These are phyloP conservation scores for Porites rus DNA, from an alignment of 92 coral and sea anemone species.

Conservation along the genomic window DNA sequence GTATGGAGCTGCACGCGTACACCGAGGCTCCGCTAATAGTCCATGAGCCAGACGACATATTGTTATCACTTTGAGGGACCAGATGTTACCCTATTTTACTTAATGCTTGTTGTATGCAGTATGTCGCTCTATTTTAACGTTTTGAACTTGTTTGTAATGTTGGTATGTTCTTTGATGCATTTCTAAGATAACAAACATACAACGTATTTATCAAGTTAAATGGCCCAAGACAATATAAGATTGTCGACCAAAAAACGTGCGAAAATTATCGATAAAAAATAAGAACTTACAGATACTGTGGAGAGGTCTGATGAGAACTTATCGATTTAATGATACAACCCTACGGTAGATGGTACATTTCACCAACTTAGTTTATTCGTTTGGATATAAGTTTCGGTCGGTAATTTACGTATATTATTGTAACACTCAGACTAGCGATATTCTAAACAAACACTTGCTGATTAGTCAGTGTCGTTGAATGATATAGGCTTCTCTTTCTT, in stretches of 20 bases:
- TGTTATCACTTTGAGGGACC: slow-evolving; percentile 25
- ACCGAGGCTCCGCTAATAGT: background rate
- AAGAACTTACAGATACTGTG: background rate
- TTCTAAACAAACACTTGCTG: background rate
- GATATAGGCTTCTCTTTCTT: slow-evolving; percentile 17
- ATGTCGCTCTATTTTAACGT: slow-evolving; percentile 3
- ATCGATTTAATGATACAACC: background rate
- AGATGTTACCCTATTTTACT: slow-evolving; percentile 1
- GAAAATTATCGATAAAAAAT: background rate
- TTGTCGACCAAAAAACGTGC: background rate
- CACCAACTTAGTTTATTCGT: slow-evolving; percentile 9
- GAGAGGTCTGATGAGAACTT: background rate
- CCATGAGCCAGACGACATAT: slow-evolving; percentile 17
- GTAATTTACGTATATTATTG: background rate
- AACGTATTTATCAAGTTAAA: background rate
- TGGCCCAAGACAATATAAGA: background rate
- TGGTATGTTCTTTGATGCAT: background rate
- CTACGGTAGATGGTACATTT: slow-evolving; percentile 1
- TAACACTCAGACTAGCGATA: slow-evolving; percentile 5
- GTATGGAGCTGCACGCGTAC: no score
- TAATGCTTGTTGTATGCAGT: slow-evolving; percentile 1
- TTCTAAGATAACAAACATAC: slow-evolving; percentile 27
- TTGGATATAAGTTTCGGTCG: background rate
- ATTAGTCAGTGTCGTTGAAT: background rate
- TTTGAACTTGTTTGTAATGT: no score